phyloP scores from a whole-genome alignment of 2,113 vertebrate genomes.

The Polypterus senegalus region DNA sequence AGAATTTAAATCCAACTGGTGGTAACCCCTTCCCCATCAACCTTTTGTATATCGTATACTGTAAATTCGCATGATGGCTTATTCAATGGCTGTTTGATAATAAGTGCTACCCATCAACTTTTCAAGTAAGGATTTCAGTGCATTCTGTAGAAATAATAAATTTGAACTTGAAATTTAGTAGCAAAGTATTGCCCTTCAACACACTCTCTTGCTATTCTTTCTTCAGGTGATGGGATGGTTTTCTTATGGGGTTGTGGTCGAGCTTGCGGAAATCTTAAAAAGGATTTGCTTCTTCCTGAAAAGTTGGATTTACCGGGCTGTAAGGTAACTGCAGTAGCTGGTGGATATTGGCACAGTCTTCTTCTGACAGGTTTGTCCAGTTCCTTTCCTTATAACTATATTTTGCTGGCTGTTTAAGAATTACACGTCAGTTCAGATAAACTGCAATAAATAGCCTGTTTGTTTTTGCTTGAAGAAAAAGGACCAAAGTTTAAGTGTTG shows the following conservation, averaged over 20 bases:
- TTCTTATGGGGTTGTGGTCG: constrained; percentile 31
- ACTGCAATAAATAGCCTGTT: too few relatives aligned
- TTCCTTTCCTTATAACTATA: not conserved
- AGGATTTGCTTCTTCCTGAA: constrained; percentile 26
- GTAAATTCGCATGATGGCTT: too few relatives aligned
- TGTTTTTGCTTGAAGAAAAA: too few relatives aligned
- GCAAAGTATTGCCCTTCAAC: not conserved
- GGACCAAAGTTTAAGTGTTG: too few relatives aligned
- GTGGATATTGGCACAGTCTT: constrained; percentile 22
- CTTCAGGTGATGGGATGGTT: constrained; percentile 25
- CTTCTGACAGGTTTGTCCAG: constrained; percentile 28
- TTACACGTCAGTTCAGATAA: too few relatives aligned
- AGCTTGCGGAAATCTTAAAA: constrained; percentile 7
- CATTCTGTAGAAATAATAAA: constrained; percentile 10
- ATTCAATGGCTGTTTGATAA: too few relatives aligned
- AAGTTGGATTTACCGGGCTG: constrained; percentile 18
- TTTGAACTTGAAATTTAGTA: constrained; percentile 28
- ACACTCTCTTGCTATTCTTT: not conserved
- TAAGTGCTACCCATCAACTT: too few relatives aligned
- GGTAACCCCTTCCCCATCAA: too few relatives aligned
- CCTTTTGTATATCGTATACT: too few relatives aligned
- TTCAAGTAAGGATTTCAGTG: too few relatives aligned
- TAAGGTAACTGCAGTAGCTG: constrained; percentile 22
- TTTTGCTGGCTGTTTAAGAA: too few relatives aligned
- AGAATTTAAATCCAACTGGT: too few relatives aligned